These are phyloP conservation scores for Cheilosia variabilis DNA, from an alignment of 2,888 invertebrate species.

Conservation along the genomic window DNA sequence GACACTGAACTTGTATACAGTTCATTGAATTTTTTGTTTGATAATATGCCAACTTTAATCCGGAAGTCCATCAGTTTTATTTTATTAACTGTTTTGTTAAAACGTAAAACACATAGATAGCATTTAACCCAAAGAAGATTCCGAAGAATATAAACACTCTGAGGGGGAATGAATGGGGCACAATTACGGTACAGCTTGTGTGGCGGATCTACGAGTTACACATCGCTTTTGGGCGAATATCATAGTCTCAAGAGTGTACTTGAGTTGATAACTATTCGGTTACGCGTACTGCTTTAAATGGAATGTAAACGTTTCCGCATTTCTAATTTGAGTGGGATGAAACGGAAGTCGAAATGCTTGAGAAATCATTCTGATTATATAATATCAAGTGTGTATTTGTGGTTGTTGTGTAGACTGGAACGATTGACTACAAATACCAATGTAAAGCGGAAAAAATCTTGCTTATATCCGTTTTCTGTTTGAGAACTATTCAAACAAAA, in stretches of 20 bases:
- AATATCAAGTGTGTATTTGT: no score
- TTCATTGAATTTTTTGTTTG: conserved; percentile 20
- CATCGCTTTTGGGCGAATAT: conserved; percentile 40
- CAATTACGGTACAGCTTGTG: conserved; percentile 2
- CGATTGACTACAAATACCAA: no score
- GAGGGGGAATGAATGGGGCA: neutral
- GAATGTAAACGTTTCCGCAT: conserved; percentile 55
- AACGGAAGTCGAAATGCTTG: conserved; percentile 32
- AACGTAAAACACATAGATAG: neutral
- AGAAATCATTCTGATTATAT: neutral
- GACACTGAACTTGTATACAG: conserved; percentile 61
- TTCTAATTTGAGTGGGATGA: conserved; percentile 46
- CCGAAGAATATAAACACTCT: neutral
- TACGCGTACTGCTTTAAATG: conserved; percentile 8
- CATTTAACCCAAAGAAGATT: neutral
- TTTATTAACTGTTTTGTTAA: conserved; percentile 23
- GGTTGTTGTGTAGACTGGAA: no score
- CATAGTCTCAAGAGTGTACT: conserved; percentile 39
- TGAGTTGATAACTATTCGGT: conserved; percentile 9
- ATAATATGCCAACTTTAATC: conserved; percentile 12
- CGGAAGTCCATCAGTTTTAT: conserved; percentile 35
- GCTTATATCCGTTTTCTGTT: no score
- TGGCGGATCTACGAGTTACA: conserved; percentile 17
- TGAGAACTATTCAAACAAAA: no score
- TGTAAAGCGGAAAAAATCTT: no score